Conservation (phyloP, 2,113 vertebrate genomes). For the Bolborhynchus lineola region DNA sequence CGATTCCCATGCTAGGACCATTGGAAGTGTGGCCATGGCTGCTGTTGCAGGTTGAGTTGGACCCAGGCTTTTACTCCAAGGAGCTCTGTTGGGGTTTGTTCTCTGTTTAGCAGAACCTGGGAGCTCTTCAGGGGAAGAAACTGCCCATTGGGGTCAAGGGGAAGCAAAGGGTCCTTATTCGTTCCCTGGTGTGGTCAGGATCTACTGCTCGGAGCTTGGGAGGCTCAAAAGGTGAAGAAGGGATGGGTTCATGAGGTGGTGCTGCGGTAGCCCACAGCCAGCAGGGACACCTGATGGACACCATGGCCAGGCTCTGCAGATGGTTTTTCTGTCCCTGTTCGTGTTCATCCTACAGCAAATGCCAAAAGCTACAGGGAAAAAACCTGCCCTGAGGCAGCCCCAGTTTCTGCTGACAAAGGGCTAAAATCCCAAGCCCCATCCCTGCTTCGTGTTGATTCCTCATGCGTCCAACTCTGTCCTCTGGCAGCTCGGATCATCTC, state of each 20-base stretch:
- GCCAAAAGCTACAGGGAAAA: constrained; percentile 39
- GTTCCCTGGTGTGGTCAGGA: background rate
- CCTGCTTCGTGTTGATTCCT: background rate
- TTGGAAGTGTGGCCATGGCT: rapidly evolving
- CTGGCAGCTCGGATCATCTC: background rate
- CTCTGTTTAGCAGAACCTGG: background rate
- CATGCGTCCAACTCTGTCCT: rapidly evolving
- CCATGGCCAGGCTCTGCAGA: background rate
- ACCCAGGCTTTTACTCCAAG: background rate
- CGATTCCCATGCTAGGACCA: background rate
- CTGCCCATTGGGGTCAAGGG: background rate
- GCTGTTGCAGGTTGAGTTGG: background rate
- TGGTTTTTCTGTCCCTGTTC: background rate
- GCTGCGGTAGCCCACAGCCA: background rate
- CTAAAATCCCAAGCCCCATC: background rate
- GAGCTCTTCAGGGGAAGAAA: background rate
- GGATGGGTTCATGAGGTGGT: background rate
- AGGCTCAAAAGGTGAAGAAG: background rate
- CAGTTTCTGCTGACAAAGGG: constrained; percentile 34
- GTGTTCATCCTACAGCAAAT: background rate
- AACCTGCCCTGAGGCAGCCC: background rate
- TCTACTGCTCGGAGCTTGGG: background rate
- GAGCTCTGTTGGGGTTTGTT: background rate
- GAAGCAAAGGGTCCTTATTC: background rate
- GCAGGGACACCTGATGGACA: background rate